Base-by-base conservation (phyloP, 92 coral and sea anemone genomes). In the Epizoanthus rinbou region DNA sequence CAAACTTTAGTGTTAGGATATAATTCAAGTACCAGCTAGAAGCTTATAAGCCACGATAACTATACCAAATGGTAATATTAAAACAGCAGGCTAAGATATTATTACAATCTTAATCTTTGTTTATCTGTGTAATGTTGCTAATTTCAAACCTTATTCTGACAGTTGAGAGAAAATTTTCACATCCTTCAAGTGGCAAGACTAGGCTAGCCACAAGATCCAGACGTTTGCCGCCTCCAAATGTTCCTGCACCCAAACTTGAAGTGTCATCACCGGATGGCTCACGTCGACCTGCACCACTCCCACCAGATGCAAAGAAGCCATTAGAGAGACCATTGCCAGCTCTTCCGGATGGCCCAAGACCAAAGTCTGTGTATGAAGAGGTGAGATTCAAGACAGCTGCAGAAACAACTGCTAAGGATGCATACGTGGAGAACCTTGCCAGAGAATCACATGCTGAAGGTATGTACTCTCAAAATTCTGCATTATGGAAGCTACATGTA, bases 161-260 rank as follows among this genome's bases (percentile, higher is more conserved):
- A 78, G 82, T 22, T 17, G 82, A 39, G 3, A 78, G 85, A 69
- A 82, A 75, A 63, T 86, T 24, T 52, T 86, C 87, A 25, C 73
- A 76, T 59, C 67, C 85, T 65, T 76, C 53, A 21, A 73, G 63
- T 4, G 64, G 75, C 53, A 92, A 88, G 87, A 84, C 91, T 23
- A 87, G 90, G 18, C 66, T 92, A 21, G 97, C 93, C 52, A 52
- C 85, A 82, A 63, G 93, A 31, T 78, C 82, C 57, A 63, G 82
- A 41, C 82, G 82, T 10, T 57, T 78, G 24, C 82, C 82, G 21
- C 82, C 82, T 18, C 82, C 82, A 2, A 23, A 59, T 19, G 41
- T 25, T 21, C 82, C 69, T 10, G 69, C 82, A 16, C 71, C 82
- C 15, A 78, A 24, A 78, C 35, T 8, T 19, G 82, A 76, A 2